Evolutionary conservation across 2,797 vertebrate species (phyloP), one percentile per base, ranked within the genome.

Genomic region (Girardinus metallicus): DNA sequence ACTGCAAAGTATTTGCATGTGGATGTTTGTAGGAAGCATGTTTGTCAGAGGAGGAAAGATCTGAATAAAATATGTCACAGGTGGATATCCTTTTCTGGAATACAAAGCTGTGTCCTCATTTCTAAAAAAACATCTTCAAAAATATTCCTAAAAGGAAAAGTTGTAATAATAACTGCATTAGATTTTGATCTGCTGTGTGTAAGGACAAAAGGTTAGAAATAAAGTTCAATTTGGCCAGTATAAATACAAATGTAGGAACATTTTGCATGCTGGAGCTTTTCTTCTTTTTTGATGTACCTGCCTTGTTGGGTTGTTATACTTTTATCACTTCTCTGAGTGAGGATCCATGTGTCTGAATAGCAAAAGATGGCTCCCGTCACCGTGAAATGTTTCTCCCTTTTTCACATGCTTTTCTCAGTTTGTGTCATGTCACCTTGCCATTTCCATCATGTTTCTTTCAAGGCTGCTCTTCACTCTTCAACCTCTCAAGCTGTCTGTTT

Each of bases 241-340:
- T 51, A 74, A 36, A 36, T 53, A 34, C 47, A 31, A 21, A 39
- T n/a, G 36, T 8, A 16, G 2, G 21, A 11, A 51, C 12, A 23
- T 47, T 74, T 74, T 36, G 4, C 16, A 47, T 10, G n/a, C 18
- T 39, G 9, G 73, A 75, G 26, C 66, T 78, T 34, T 47, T 13
- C 23, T 8, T 47, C 75, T 46, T 26, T 36, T 31, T 21, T 21
- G 7, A 36, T 68, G 1, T 13, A 46, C 68, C 18, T 74, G 46
- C 43, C 73, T 83, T 74, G 68, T 71, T 13, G 43, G 74, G 71
- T 23, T 75, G 16, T 2, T 76, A 15, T 68, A 29, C n/a, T 77
- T 76, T 72, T 73, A 77, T 79, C 43, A 39, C 64, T 77, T 26
- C 77, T 31, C 7, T 49, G 46, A 80, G 66, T 62, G 66, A 78